phyloP scores from a whole-genome alignment of 2,113 vertebrate genomes.

The Mellivora capensis region DNA sequence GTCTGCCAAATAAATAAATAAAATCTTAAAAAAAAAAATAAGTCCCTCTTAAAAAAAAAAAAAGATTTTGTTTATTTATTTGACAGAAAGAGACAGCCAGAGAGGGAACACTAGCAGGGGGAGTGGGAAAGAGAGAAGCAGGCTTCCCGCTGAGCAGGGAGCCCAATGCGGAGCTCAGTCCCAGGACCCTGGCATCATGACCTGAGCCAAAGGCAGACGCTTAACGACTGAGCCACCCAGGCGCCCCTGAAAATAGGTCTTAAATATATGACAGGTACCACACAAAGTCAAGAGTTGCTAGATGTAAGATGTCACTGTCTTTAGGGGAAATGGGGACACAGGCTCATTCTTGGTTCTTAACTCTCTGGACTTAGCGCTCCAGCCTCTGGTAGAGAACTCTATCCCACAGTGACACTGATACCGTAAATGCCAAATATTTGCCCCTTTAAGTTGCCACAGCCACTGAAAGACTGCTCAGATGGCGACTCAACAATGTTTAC shows the following conservation, averaged over 20 bases:
- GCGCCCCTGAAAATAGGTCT: too few species aligned
- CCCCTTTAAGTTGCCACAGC: background rate
- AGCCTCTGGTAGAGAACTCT: background rate
- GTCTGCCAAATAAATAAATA: too few species aligned
- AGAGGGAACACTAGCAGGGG: too few species aligned
- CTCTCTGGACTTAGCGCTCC: background rate
- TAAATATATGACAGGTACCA: background rate
- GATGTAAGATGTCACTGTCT: background rate
- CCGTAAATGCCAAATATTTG: background rate
- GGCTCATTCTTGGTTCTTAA: background rate
- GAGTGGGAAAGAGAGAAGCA: too few species aligned
- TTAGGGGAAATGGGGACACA: background rate
- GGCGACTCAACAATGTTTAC: background rate
- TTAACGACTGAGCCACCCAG: too few species aligned
- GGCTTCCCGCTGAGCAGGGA: too few species aligned
- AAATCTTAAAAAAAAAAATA: background rate
- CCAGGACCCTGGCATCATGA: too few species aligned
- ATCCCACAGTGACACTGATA: background rate
- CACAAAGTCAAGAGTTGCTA: background rate
- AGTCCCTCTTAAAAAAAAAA: too few species aligned
- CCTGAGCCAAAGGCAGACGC: too few species aligned
- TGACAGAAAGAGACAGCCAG: too few species aligned
- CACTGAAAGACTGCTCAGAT: background rate
- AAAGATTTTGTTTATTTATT: too few species aligned
- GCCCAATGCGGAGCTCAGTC: too few species aligned